Evolutionary conservation across 2,888 invertebrate species (phyloP).

Genomic region (Zaprionus obscuricornis): DNA sequence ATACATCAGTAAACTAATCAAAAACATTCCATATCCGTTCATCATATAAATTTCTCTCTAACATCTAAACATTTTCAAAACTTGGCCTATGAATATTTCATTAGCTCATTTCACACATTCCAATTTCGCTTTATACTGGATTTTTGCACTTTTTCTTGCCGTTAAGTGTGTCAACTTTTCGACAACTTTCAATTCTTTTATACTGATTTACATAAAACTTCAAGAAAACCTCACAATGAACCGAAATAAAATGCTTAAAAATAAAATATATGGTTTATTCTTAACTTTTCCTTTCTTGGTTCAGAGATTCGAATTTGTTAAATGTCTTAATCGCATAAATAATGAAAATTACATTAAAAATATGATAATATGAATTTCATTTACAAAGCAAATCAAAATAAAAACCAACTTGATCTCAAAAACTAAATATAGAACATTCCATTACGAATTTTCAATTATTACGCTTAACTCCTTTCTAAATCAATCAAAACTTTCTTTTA

Average conservation of each 20-base stretch:
- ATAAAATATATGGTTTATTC: too few species aligned
- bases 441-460: too few species aligned
- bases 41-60: neutral
- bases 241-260: slow-evolving; percentile 14
- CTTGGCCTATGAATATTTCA: slow-evolving; percentile 36
- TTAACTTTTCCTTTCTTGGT: slow-evolving; percentile 7
- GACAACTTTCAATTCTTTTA: slow-evolving; percentile 59
- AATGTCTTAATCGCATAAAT: too few species aligned
- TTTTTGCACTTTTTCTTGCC: slow-evolving; percentile 28
- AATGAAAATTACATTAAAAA: too few species aligned
- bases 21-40: too few species aligned
- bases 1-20: too few species aligned
- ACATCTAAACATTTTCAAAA: slow-evolving; percentile 15
- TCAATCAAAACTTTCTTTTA: too few species aligned
- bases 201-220: slow-evolving; percentile 32
- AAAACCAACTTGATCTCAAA: too few species aligned
- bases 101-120: slow-evolving; percentile 37
- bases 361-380: too few species aligned
- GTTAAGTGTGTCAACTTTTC: slow-evolving; percentile 52
- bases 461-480: too few species aligned
- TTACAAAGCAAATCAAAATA: too few species aligned
- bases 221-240: neutral
- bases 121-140: slow-evolving; percentile 5
- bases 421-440: too few species aligned
- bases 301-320: slow-evolving; percentile 12